phyloP scores from a whole-genome alignment of 2,113 vertebrate species.

The Clarias batrachus region DNA sequence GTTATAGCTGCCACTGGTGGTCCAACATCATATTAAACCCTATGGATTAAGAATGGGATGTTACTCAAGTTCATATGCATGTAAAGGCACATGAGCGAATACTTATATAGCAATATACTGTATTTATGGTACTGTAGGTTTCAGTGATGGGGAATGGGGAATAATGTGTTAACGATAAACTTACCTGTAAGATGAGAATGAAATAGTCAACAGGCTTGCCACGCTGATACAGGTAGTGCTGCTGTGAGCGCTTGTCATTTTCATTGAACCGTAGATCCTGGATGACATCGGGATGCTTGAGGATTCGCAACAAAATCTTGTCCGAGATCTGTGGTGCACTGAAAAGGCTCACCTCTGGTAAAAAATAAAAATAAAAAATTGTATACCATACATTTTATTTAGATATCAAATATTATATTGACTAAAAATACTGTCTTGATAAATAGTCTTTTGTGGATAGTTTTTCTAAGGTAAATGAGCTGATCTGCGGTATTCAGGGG shows the following conservation, averaged over 20 bases:
- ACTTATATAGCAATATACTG: too few relatives aligned
- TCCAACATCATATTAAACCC: too few relatives aligned
- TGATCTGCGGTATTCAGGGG: too few relatives aligned
- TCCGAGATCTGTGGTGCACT: constrained; percentile 82
- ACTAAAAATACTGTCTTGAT: too few relatives aligned
- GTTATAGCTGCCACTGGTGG: too few relatives aligned
- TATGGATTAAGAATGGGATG: too few relatives aligned
- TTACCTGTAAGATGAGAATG: constrained; percentile 86
- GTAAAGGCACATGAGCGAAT: too few relatives aligned
- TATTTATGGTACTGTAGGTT: not conserved
- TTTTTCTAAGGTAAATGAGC: too few relatives aligned
- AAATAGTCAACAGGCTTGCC: constrained; percentile 89
- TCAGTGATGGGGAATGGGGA: not conserved
- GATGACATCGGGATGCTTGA: constrained; percentile 89
- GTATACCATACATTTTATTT: not conserved
- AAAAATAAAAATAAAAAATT: not conserved
- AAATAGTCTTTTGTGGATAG: too few relatives aligned
- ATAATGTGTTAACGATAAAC: not conserved
- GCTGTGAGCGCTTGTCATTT: constrained; percentile 72
- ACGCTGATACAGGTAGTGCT: constrained; percentile 85
- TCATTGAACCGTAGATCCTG: constrained; percentile 91
- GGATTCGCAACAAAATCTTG: constrained; percentile 88
- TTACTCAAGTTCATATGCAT: not conserved
- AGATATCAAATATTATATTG: not conserved
- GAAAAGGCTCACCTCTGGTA: constrained; percentile 85